Evolutionary conservation across 2,888 invertebrate genomes (phyloP), one percentile per base, ranked within the genome.

Genomic region (Gastrophysa polygoni): DNA sequence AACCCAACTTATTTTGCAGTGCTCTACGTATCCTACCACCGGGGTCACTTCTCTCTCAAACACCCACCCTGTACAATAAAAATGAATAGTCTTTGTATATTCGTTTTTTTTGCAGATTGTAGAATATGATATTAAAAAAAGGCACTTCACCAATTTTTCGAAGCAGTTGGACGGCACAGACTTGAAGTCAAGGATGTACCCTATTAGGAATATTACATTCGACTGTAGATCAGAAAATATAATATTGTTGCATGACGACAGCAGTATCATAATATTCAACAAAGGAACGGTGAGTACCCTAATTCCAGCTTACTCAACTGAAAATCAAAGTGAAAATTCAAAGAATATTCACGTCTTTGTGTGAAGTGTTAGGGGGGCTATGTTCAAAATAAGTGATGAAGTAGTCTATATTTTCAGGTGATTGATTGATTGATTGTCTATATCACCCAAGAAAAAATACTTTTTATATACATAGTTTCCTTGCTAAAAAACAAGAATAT

Each of bases 191-290:
- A 85, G 89, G 51, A 78, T 82, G 8, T 85, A 85, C 59, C 86
- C 88, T 16, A 86, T 91, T 6, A 82, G 82, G 11, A 86, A 87
- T 59, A 84, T 93, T 20, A 78, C 83, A 1, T 85, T 88, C 73
- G 90, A 92, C 80, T 83, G 87, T 0, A 78, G 82, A 0, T 85
- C 87, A 69, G 82, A 87, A 0, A 82, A 90, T 72, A 85, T 91
- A 3, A 83, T 94, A 29, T 81, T 94, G 11, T 80, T 92, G 56
- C 87, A 91, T 63, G 92, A 93, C 75, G 91, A 93, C 69, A 85
- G 86, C 51, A 85, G 86, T 52, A 85, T 93, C 47, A 87, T 87
- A 79, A 80, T 87, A 24, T 78, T 88, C 28, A 82, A 89, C 74
- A 86, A 87, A 74, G 77, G 82, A 34, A 82, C 84, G 79, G 85